Base-by-base conservation (phyloP, 92 coral and sea anemone species). In the Epizoanthus fatuus region DNA sequence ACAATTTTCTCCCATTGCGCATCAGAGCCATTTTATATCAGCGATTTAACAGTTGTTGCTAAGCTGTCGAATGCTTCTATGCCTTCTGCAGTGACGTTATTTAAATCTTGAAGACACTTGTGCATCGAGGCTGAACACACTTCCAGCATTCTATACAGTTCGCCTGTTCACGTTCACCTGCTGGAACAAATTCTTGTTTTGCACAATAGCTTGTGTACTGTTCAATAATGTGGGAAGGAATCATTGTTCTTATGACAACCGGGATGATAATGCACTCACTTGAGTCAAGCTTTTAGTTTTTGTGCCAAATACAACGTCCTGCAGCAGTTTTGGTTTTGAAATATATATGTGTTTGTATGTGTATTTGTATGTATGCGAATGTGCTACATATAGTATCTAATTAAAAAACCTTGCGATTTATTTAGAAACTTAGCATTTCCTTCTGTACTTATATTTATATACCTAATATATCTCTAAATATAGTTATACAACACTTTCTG, bases 31-130 rank as follows among this genome's bases (percentile, higher is more conserved):
- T 66, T 8, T 11, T 15, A 86, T 84, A 86, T 16, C 3, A 80
- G 75, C 39, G 66, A 57, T 32, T 59, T 49, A 35, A 87, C 90
- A 80, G 60, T 59, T 38, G 71, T 52, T 29, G 5, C 47, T 72
- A 86, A 14, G 40, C 54, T 71, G 42, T 87, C 91, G 20, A 87
- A 25, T 12, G 90, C 85, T 22, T 86, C 85, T 8, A 80, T 54
- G 12, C 90, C 90, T 59, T 78, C 85, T 20, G 90, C 94, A 16
- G 94, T 81, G 12, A 79, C 70, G 62, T 91, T 83, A 35, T 91
- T 89, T 25, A 91, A 86, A 7, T 91, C 94, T 37, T 83, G 86
- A 8, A 91, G 89, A 8, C 86, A 91, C 58, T 82, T 91, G 84
- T 74, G 89, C 84, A 84, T 65, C 2, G 93, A 90, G 4, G 90